phyloP scores from a whole-genome alignment of 2,797 vertebrate species.

The Podargus strigoides region DNA sequence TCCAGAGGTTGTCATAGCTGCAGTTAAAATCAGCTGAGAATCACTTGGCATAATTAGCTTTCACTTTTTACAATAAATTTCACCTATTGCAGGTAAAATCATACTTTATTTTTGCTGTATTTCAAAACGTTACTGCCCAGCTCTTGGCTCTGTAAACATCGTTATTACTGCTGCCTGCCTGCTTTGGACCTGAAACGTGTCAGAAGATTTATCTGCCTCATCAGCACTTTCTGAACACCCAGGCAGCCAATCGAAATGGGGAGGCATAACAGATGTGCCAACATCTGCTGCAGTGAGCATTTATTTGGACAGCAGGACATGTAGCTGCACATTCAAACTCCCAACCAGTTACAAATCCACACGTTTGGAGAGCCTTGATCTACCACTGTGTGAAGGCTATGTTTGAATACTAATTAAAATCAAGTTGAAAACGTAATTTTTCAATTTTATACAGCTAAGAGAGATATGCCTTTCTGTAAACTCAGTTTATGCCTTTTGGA shows the following conservation, averaged over 20 bases:
- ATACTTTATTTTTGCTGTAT: neutral
- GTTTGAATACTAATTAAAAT: slow-evolving; percentile 40
- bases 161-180: slow-evolving; percentile 3
- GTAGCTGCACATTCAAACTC: neutral
- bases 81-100: neutral
- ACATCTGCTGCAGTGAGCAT: slow-evolving; percentile 44
- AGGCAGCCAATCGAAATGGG: slow-evolving; percentile 41
- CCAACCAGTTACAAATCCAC: neutral
- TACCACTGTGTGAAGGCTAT: neutral
- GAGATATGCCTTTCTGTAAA: neutral
- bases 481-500: neutral
- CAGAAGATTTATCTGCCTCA: slow-evolving; percentile 49
- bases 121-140: neutral
- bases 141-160: slow-evolving; percentile 19
- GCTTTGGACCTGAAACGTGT: slow-evolving; percentile 5
- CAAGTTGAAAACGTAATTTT: neutral
- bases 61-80: neutral
- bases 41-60: neutral
- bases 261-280: slow-evolving; percentile 56
- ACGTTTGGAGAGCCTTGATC: neutral
- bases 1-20: neutral
- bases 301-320: slow-evolving; percentile 27
- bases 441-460: neutral
- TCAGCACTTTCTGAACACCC: slow-evolving; percentile 54
- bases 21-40: neutral